phyloP scores from a whole-genome alignment of 2,797 vertebrate species.

The Mus caroli region DNA sequence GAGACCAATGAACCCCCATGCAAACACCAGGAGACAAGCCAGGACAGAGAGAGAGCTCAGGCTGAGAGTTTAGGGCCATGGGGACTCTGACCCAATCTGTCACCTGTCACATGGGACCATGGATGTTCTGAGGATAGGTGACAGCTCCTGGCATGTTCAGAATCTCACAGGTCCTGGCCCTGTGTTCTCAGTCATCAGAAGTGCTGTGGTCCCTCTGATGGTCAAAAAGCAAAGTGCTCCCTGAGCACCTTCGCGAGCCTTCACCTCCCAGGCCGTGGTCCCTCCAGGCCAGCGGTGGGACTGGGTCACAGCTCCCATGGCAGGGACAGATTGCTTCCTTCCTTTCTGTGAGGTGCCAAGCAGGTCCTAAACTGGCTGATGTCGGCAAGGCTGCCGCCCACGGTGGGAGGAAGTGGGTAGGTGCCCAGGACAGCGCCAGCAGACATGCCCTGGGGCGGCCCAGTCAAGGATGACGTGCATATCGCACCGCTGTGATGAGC shows the following conservation, averaged over 20 bases:
- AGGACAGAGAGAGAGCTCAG: not conserved
- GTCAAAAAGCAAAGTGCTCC: not conserved
- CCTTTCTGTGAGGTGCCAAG: constrained; percentile 81
- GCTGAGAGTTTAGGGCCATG: not conserved
- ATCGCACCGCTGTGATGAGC: not conserved
- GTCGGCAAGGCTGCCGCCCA: constrained; percentile 67
- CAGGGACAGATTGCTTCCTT: constrained; percentile 78
- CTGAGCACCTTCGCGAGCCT: too few species aligned
- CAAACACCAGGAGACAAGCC: not conserved
- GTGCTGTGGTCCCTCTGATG: not conserved
- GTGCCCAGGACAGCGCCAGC: constrained; percentile 7
- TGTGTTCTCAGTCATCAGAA: not conserved
- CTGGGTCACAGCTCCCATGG: not conserved
- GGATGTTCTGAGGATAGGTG: not conserved
- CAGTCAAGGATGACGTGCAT: constrained; percentile 62
- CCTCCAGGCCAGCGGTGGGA: not conserved
- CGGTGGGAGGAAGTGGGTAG: constrained; percentile 76
- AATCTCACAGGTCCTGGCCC: not conserved
- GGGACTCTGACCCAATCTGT: not conserved
- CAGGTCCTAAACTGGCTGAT: constrained; percentile 57
- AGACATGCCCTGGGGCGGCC: constrained; percentile 58
- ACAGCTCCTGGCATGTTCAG: not conserved
- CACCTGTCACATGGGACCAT: not conserved
- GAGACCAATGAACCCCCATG: not conserved
- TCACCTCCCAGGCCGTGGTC: not conserved